Evolutionary conservation across 2,888 invertebrate species (phyloP), one percentile per base, ranked within the genome.

Genomic region (Eupithecia dodoneata): DNA sequence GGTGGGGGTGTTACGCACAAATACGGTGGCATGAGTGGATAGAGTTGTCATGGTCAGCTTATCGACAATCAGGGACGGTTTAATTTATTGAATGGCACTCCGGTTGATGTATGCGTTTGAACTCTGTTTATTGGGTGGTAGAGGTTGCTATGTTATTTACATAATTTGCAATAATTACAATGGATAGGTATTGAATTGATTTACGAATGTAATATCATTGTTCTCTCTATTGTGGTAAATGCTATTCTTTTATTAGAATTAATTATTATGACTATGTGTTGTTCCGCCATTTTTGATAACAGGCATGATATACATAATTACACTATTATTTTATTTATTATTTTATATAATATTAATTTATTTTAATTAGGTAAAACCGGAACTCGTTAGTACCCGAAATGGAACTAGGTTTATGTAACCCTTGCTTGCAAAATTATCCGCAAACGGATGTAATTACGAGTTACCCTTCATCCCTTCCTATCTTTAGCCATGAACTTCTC

Each of bases 1-100:
- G 87, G 88, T 83, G 86, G 89, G 75, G 81, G 83, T 88, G 93
- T 89, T 92, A 94, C 94, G 94, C 94, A 93, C 94, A 93, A 93
- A 94, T 92, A 91, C 87, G 87, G 87, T 85, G 87, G 87, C 85
- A 80, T 77, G 83, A 78, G 84, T 83, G 86, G 86, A 87, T 88
- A 91, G 94, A 88, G 93, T 89, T 92, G 93, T 92, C 92, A 92
- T 82, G 90, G 91, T 88, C 91, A 89, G 83, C 83, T 84, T 92
- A 90, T 91, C 92, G 87, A 87, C 87, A 85, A 85, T 85, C 85
- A 82, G 82, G 81, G 84, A 81, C 76, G 81, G 45, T 74, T 79
- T 77, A 71, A 79, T 74, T 75, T 75, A 77, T 79, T 67, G 73
- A 73, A 75, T 72, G 71, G 71, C 63, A 63, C 69, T 73, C 59